Base-by-base conservation (phyloP, 2,888 invertebrate genomes). In the Lymantria monacha region DNA sequence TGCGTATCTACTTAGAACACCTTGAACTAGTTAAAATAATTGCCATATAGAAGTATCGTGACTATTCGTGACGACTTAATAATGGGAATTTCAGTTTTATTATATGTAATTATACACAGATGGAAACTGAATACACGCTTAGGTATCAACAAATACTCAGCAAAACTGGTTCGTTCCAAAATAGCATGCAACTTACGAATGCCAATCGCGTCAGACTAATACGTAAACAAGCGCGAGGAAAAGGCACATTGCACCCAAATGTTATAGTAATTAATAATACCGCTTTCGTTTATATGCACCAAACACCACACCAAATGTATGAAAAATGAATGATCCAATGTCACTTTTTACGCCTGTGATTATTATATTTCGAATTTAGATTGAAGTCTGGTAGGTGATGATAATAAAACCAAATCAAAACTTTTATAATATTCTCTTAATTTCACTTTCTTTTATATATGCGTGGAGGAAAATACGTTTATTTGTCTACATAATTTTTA, bases 221-320 rank as follows among this genome's bases (percentile, higher is more conserved):
- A 47, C 53, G 63, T 60, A 63, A 61, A 66, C 61, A 66, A 63
- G 61, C 51, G 57, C 46, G 22, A 55, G 48, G 53, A 56, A 49
- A 59, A 46, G 50, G 49, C 44, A 51, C 57, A 61, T 48, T 53
- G 54, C 58, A 59, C 51, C 53, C n/a, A 43, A 53, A 61, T 63
- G 59, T 57, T 61, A 55, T 61, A 46, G 46, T 57, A 44, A 56
- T 51, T 53, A 53, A 13, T 22, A 22, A 22, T 22, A 22, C 22
- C 22, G 22, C 22, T 22, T 22, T 22, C 22, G 22, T 22, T 22
- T 22, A 22, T 22, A n/a, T n/a, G n/a, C n/a, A n/a, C n/a, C n/a
- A n/a, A n/a, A n/a, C n/a, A n/a, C n/a, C n/a, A n/a, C n/a, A n/a
- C n/a, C n/a, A n/a, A n/a, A n/a, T n/a, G n/a, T n/a, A n/a, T n/a